Base-by-base conservation (phyloP, 2,113 vertebrate genomes). In the Psilopogon haemacephalus region DNA sequence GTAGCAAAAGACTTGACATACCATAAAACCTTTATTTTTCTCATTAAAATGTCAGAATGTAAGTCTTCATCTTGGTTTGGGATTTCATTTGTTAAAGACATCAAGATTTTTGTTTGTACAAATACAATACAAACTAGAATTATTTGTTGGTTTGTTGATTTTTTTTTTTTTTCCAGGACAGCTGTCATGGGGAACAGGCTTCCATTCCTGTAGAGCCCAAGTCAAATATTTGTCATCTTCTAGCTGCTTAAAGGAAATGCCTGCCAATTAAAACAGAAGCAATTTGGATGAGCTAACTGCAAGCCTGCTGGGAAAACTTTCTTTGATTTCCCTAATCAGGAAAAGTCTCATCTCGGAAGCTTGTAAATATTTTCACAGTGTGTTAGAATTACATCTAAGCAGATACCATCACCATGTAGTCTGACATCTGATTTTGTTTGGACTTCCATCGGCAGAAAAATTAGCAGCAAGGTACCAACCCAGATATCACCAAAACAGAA, bases 251-350 rank as follows among this genome's bases (percentile, higher is more conserved):
- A 84, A 94, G 91, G 87, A 90, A 94, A 86, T 30, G 65, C 30
- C 20, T 40, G 88, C 83, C 93, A 95, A 90, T 70, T 95, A 94
- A 90, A 95, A 88, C 84, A 93, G 83, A 90, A 89, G 70, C 48
- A 60, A 86, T 94, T 87, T 95, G 91, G 90, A 95, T 60, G 60
- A 96, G 48, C 59, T 95, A 95, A 91, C 90, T 64, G 71, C 74
- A 88, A 58, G 75, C 77, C 93, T 90, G 86, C 81, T 94, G 86
- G 94, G 93, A 93, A 95, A 95, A 91, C 78, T 93, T 82, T 89
- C 84, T 92, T 91, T 86, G 71, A 95, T 92, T 96, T 95, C 81
- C 81, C 86, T 93, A 70, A 94, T 85, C 88, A 90, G 78, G 81
- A 89, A 56, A 86, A 83, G 60, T 88, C 84, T 90, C 77, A 83